Evolutionary conservation across 2,888 invertebrate genomes (phyloP).

Genomic region (Automeris io): DNA sequence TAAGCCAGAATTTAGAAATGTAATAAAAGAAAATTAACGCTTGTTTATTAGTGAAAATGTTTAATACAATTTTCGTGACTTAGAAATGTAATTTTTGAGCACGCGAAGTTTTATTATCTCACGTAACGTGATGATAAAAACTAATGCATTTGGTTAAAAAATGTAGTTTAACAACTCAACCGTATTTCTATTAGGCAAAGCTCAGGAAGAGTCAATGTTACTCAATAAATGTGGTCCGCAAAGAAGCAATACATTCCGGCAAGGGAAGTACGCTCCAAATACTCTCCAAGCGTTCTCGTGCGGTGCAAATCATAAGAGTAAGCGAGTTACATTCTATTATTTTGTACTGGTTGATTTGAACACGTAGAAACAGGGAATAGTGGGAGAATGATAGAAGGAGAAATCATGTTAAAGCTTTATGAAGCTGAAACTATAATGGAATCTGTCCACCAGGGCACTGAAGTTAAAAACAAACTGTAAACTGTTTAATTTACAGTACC

Average conservation of each 20-base stretch:
- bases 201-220: conserved; percentile 6
- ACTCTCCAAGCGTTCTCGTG: conserved; percentile 10
- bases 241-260: conserved; percentile 15
- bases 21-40: conserved; percentile 8
- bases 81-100: neutral
- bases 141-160: too few species aligned
- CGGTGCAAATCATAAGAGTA: conserved; percentile 4
- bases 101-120: too few species aligned
- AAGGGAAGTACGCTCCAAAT: conserved; percentile 17
- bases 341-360: neutral
- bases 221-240: conserved; percentile 12
- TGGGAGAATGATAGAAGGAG: too few species aligned
- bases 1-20: conserved; percentile 5
- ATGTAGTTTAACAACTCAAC: too few species aligned
- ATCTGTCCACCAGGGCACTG: too few species aligned
- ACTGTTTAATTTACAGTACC: too few species aligned
- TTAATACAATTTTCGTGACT: neutral
- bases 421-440: too few species aligned
- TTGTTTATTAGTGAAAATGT: conserved; percentile 4
- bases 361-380: too few species aligned
- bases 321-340: neutral
- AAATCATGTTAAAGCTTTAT: too few species aligned
- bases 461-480: too few species aligned
- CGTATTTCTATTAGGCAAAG: too few species aligned
- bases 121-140: too few species aligned